phyloP scores from a whole-genome alignment of 2,113 vertebrate genomes.

The Leucosticte australis region DNA sequence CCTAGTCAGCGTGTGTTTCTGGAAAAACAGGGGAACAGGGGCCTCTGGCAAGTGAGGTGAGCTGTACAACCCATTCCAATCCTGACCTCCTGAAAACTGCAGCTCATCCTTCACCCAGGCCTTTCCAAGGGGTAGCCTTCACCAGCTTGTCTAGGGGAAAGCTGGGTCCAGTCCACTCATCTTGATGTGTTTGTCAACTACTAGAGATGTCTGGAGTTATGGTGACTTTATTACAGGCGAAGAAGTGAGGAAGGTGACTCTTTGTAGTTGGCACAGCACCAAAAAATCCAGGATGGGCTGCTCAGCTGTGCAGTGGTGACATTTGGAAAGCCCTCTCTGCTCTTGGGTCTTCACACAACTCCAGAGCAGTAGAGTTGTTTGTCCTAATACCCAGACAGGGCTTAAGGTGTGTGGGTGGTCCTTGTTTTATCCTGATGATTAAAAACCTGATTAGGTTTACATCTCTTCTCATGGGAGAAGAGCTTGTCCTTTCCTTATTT shows the following conservation, averaged over 20 bases:
- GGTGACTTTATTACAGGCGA: neutral
- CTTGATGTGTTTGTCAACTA: neutral
- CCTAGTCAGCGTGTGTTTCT: accelerated
- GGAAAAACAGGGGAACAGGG: accelerated
- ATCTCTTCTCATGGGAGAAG: neutral
- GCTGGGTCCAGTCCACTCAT: neutral
- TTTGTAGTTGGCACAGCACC: neutral
- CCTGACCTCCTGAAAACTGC: neutral
- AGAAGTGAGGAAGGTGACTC: neutral
- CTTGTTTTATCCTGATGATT: neutral
- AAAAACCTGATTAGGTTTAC: neutral
- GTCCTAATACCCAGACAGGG: neutral
- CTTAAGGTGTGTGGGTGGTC: neutral
- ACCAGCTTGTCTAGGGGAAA: neutral
- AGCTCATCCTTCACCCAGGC: neutral
- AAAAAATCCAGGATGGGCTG: neutral
- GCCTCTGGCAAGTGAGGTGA: neutral
- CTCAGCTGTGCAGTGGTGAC: neutral
- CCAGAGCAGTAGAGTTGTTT: neutral
- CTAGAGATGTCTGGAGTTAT: neutral
- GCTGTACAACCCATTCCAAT: neutral
- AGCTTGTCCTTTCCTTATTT: neutral
- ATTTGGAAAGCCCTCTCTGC: neutral
- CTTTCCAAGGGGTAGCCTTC: neutral
- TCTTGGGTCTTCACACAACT: neutral